Percentiles rank a stretch among this genome's conserved stretches.
Conservation (phyloP, 1,140 invertebrate genomes). For the Drosophila tani region DNA sequence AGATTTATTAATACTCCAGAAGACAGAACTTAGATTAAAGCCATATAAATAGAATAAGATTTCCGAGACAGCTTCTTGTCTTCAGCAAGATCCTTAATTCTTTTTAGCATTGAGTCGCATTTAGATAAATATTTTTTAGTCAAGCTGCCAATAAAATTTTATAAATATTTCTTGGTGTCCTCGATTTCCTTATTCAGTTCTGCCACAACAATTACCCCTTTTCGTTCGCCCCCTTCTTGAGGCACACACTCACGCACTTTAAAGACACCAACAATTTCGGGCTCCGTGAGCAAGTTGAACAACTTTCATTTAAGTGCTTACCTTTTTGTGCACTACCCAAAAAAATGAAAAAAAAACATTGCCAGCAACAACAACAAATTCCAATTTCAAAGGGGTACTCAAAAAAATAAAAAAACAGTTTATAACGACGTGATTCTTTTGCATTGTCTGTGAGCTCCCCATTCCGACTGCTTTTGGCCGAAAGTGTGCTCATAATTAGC, state of each 20-base stretch:
- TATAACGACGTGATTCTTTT: constrained; percentile 77
- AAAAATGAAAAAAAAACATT: constrained; percentile 10
- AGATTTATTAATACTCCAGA: too few species aligned
- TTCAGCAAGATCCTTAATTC: too few species aligned
- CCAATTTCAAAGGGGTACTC: constrained; percentile 51
- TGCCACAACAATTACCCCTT: constrained; percentile 26
- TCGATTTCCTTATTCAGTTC: constrained; percentile 31
- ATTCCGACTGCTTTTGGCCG: constrained; percentile 45
- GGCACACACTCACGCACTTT: constrained; percentile 16
- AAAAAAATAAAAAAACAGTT: constrained; percentile 53
- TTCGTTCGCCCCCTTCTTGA: background rate
- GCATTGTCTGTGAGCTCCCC: constrained; percentile 57
- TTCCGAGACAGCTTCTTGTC: too few species aligned
- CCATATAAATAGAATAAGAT: too few species aligned
- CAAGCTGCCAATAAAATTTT: background rate
- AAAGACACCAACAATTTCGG: constrained; percentile 36
- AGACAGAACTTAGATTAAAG: too few species aligned
- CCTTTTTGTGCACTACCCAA: constrained; percentile 52
- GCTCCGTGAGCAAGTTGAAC: constrained; percentile 46
- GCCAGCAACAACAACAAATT: constrained; percentile 34
- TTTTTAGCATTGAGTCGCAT: background rate
- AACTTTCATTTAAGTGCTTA: constrained; percentile 78
- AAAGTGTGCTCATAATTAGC: constrained; percentile 80
- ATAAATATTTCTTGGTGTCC: constrained; percentile 17
- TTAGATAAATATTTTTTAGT: too few species aligned